Evolutionary conservation across 2,888 invertebrate genomes (phyloP).

Genomic region (Platerodrilus igneus): DNA sequence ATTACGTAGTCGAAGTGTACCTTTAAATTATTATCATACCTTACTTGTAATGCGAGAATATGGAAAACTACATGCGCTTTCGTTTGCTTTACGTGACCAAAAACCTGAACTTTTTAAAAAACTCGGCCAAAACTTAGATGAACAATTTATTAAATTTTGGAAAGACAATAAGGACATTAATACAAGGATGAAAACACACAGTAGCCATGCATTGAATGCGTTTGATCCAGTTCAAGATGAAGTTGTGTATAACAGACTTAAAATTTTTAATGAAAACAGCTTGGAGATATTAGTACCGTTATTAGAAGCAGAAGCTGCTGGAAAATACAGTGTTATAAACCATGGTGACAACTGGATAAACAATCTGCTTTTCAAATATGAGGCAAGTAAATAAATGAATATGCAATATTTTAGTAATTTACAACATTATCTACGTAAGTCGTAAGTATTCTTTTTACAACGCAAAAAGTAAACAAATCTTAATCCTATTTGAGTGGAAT

Average conservation of each 20-base stretch:
- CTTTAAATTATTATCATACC: conserved; percentile 31
- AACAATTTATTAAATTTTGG: conserved; percentile 17
- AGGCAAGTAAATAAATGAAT: too few relatives aligned
- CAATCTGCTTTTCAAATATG: conserved; percentile 29
- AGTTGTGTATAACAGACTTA: conserved; percentile 17
- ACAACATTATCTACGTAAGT: too few relatives aligned
- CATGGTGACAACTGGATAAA: conserved; percentile 30
- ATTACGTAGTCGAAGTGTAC: conserved; percentile 18
- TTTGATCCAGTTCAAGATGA: conserved; percentile 17
- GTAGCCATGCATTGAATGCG: conserved; percentile 16
- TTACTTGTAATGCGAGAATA: conserved; percentile 31
- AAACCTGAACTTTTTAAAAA: conserved; percentile 25
- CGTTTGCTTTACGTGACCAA: conserved; percentile 30
- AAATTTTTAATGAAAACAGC: conserved; percentile 15
- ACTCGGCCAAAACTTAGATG: conserved; percentile 17
- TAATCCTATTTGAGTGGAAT: too few relatives aligned
- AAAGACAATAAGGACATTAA: neutral
- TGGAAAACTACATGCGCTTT: conserved; percentile 34
- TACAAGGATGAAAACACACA: neutral
- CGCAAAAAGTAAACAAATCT: too few relatives aligned
- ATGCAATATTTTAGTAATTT: too few relatives aligned
- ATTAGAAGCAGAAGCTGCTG: conserved; percentile 17
- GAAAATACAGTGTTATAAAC: conserved; percentile 29
- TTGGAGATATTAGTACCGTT: conserved; percentile 3
- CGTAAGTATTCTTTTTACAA: too few relatives aligned